Evolutionary conservation across 2,113 vertebrate genomes (phyloP).

Genomic region (Girardinichthys multiradiatus): DNA sequence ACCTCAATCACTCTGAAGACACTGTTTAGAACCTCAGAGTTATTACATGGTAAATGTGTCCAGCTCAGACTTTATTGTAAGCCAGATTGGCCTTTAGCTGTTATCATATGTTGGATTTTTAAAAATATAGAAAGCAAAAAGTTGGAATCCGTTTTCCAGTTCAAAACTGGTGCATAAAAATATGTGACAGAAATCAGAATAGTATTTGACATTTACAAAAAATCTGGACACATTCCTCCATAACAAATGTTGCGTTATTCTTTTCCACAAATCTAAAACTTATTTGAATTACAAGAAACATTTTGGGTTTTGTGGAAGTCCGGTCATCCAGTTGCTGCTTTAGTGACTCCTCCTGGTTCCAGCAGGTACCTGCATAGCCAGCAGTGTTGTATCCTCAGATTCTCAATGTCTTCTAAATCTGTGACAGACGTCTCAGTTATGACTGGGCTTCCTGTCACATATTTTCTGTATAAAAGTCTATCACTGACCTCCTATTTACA

Average conservation of each 20-base stretch:
- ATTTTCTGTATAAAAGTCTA: neutral
- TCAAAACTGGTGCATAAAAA: neutral
- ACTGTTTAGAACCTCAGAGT: neutral
- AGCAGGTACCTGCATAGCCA: neutral
- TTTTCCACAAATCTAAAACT: neutral
- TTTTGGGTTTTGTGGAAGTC: neutral
- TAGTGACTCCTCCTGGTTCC: slow-evolving; percentile 1
- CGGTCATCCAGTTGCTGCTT: neutral
- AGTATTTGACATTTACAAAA: neutral
- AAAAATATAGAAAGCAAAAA: neutral
- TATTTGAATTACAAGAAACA: neutral
- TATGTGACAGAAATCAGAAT: neutral
- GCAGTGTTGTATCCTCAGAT: slow-evolving; percentile 16
- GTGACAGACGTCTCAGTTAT: slow-evolving; percentile 46
- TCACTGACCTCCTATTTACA: neutral
- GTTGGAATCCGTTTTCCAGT: neutral
- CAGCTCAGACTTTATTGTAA: neutral
- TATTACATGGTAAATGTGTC: neutral
- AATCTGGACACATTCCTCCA: neutral
- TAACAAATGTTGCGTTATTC: neutral
- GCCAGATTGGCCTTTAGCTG: neutral
- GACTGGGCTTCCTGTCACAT: slow-evolving; percentile 22
- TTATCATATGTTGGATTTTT: neutral
- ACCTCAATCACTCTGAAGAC: neutral
- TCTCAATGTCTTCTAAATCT: slow-evolving; percentile 10